Evolutionary conservation across 2,888 invertebrate genomes (phyloP).

Genomic region (Aromia moschata): DNA sequence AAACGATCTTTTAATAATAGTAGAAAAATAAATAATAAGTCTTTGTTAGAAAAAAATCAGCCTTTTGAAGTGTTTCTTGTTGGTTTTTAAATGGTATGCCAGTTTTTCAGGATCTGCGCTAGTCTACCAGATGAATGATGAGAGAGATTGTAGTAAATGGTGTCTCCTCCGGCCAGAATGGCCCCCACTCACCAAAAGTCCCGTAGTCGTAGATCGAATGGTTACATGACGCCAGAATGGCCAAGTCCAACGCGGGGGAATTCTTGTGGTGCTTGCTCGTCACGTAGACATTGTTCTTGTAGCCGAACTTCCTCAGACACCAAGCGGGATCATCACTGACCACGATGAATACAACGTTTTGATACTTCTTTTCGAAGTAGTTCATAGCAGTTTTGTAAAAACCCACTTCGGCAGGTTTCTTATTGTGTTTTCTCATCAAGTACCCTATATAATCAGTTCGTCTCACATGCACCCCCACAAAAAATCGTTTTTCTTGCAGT

Average conservation of each 20-base stretch:
- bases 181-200: constrained; percentile 67
- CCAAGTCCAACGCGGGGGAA: constrained; percentile 63
- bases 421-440: constrained; percentile 65
- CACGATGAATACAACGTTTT: constrained; percentile 61
- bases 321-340: constrained; percentile 65
- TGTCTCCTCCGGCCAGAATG: constrained; percentile 64
- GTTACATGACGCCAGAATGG: constrained; percentile 65
- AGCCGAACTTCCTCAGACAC: constrained; percentile 60
- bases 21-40: constrained; percentile 39
- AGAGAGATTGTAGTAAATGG: constrained; percentile 62
- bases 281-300: constrained; percentile 59
- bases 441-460: constrained; percentile 68
- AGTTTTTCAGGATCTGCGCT: constrained; percentile 62
- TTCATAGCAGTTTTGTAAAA: constrained; percentile 63
- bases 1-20: constrained; percentile 22
- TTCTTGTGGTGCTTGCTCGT: constrained; percentile 57
- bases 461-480: constrained; percentile 67
- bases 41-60: constrained; percentile 36
- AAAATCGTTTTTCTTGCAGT: constrained; percentile 52
- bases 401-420: constrained; percentile 57
- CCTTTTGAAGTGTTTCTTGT: constrained; percentile 33
- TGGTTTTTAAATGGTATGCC: constrained; percentile 56
- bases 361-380: constrained; percentile 61
- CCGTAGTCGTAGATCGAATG: constrained; percentile 67
- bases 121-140: constrained; percentile 60